These are phyloP conservation scores for Nemopilema nomurai DNA, from an alignment of 30 jellyfish, hydroid and myxozoan genomes.

Conservation along the genomic window DNA sequence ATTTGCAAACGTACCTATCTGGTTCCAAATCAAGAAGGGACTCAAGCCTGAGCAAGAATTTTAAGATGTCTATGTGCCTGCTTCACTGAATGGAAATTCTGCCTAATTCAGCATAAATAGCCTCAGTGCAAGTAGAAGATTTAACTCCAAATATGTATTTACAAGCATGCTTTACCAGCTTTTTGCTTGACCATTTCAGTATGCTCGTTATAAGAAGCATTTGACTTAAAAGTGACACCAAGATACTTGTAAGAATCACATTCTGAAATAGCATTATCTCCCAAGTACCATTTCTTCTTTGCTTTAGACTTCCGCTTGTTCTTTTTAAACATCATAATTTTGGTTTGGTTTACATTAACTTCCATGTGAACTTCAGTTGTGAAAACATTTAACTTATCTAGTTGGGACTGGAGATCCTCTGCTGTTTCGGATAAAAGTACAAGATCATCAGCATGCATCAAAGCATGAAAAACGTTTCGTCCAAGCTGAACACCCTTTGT, in stretches of 20 bases:
- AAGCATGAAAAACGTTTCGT: neutral
- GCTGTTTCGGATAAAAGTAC: neutral
- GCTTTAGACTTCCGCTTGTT: neutral
- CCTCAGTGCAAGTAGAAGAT: slow-evolving; percentile 9
- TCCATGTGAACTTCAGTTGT: neutral
- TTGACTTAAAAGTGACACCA: slow-evolving; percentile 1
- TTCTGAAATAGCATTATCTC: neutral
- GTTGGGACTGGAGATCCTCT: slow-evolving; percentile 9
- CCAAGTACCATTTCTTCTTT: neutral
- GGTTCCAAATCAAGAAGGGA: slow-evolving; percentile 4
- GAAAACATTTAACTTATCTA: neutral
- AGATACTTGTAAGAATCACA: slow-evolving; percentile 14
- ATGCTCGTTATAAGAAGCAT: slow-evolving; percentile 1
- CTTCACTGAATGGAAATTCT: slow-evolving; percentile 9
- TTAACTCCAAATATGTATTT: slow-evolving; percentile 2
- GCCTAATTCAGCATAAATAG: slow-evolving; percentile 20
- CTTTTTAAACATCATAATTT: neutral
- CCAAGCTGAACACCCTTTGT: neutral
- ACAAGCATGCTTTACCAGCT: slow-evolving; percentile 25
- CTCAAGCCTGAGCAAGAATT: neutral
- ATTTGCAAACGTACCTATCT: slow-evolving; percentile 8
- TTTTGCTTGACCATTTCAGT: slow-evolving; percentile 1
- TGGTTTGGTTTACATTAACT: neutral
- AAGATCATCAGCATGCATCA: neutral
- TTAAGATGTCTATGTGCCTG: slow-evolving; percentile 6